Conservation (phyloP, 2,113 vertebrate genomes). For the Catharus minimus region DNA sequence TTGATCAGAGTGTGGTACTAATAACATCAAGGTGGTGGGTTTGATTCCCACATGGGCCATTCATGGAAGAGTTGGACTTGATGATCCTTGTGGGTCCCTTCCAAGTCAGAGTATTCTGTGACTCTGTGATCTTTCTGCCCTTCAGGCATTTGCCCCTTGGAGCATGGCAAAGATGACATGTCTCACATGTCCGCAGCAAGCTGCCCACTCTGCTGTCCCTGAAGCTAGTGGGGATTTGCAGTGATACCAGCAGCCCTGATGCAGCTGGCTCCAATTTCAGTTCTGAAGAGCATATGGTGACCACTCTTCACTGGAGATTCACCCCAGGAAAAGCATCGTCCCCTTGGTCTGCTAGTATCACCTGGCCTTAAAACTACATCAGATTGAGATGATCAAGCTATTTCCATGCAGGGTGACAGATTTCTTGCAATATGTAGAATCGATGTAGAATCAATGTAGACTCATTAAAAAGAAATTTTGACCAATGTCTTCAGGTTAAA, state of each 20-base stretch:
- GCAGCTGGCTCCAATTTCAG: not conserved
- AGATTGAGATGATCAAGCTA: not conserved
- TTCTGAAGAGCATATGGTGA: rapidly evolving
- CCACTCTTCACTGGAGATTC: not conserved
- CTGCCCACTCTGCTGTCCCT: not conserved
- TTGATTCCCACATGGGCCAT: not conserved
- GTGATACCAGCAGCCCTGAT: rapidly evolving
- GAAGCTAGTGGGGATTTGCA: not conserved
- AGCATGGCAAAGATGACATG: not conserved
- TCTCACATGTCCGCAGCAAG: not conserved
- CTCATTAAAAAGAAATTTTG: not conserved
- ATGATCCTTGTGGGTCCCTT: too few relatives aligned
- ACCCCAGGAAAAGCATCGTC: not conserved
- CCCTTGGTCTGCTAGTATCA: not conserved
- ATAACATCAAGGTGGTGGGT: not conserved
- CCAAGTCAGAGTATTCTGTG: not conserved
- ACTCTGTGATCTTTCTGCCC: not conserved
- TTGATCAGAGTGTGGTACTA: not conserved
- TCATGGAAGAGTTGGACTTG: not conserved
- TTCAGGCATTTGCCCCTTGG: not conserved
- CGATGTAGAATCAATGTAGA: too few relatives aligned
- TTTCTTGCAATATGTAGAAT: not conserved
- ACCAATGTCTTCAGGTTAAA: not conserved
- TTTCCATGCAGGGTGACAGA: not conserved
- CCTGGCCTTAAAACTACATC: not conserved